Conservation (phyloP, 2,888 invertebrate genomes). For the Ophraella communa region DNA sequence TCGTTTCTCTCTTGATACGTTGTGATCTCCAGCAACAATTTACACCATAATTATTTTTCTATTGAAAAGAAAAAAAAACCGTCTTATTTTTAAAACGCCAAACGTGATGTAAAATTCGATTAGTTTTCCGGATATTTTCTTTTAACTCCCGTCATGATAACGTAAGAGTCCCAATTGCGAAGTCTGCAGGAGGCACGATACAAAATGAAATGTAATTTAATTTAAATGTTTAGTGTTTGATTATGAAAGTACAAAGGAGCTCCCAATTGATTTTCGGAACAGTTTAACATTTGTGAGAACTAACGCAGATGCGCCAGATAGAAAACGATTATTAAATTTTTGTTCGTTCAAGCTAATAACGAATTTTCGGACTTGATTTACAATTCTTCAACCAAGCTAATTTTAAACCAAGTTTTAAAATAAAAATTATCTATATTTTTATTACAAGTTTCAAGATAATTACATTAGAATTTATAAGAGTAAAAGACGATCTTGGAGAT, state of each 20-base stretch:
- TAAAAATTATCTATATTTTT: no score
- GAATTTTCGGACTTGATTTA: constrained; percentile 1
- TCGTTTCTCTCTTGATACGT: not conserved
- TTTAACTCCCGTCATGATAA: constrained; percentile 27
- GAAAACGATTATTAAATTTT: constrained; percentile 25
- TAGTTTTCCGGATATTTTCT: constrained; percentile 29
- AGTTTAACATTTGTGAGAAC: constrained; percentile 44
- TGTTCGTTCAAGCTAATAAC: constrained; percentile 13
- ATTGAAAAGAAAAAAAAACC: constrained; percentile 13
- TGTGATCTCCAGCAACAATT: not conserved
- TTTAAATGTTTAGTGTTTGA: constrained; percentile 48
- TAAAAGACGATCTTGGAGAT: no score
- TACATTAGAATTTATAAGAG: no score
- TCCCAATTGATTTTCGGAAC: constrained; percentile 46
- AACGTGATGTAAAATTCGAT: constrained; percentile 31
- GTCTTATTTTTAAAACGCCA: constrained; percentile 10
- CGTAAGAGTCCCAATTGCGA: constrained; percentile 39
- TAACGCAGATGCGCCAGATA: constrained; percentile 48
- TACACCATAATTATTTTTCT: constrained; percentile 1
- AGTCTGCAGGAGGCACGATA: constrained; percentile 47
- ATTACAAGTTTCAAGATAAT: no score
- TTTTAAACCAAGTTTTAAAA: no score
- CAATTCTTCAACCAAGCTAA: not conserved
- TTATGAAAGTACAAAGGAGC: constrained; percentile 36
- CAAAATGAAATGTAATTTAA: constrained; percentile 47